Conservation (phyloP, 1,140 invertebrate genomes). For the Microvelia longipes region DNA sequence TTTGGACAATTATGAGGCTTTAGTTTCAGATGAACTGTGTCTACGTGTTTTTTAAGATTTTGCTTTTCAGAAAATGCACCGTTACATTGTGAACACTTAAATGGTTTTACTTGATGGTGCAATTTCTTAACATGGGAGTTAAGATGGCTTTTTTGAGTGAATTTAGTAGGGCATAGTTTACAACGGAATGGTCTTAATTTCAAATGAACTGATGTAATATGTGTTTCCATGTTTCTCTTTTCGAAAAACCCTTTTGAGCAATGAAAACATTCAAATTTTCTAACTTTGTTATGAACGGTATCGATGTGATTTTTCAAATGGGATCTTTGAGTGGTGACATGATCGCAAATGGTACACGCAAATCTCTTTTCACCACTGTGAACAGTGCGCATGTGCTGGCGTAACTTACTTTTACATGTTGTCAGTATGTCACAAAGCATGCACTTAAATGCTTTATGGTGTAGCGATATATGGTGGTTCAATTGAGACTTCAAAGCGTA, state of each 20-base stretch:
- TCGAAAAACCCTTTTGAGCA: not conserved
- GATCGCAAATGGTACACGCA: not conserved
- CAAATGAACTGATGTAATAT: not conserved
- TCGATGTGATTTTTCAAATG: not conserved
- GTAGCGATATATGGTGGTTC: too few species aligned
- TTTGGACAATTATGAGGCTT: not conserved
- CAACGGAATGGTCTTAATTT: not conserved
- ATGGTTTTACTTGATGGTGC: not conserved
- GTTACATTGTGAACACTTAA: not conserved
- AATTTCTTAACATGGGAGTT: not conserved
- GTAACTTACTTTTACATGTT: not conserved
- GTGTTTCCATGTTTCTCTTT: not conserved
- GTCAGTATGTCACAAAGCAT: not conserved
- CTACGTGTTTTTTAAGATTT: not conserved
- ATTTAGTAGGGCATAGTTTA: not conserved
- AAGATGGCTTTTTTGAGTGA: not conserved
- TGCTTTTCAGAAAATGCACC: not conserved
- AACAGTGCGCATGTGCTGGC: not conserved
- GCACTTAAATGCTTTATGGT: not conserved
- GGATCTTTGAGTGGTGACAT: not conserved
- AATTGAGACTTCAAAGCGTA: too few species aligned
- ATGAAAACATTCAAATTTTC: not conserved
- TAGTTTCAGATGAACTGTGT: not conserved
- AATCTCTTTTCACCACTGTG: not conserved
- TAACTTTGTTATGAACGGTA: not conserved